Percentiles rank a stretch among this genome's conserved stretches.
These are phyloP conservation scores for Caenorhabditis angaria DNA, from an alignment of 2,888 invertebrate genomes.

Conservation along the genomic window DNA sequence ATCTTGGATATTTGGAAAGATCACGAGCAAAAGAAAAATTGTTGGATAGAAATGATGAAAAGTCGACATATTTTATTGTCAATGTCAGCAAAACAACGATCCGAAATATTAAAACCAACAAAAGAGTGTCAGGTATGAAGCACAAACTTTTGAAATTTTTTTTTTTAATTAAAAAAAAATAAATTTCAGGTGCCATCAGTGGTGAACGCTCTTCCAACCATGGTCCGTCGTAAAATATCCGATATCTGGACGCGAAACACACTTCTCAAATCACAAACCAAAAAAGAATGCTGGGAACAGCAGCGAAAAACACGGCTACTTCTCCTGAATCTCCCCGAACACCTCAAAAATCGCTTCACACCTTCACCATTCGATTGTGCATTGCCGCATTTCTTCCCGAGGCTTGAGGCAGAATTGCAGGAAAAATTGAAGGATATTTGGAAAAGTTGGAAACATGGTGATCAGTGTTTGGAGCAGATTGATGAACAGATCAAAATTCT, in stretches of 20 bases:
- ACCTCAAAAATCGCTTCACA: background rate
- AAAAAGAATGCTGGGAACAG: background rate
- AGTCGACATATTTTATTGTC: background rate
- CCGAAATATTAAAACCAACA: background rate
- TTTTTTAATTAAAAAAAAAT: background rate
- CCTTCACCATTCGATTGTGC: background rate
- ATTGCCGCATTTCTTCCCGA: background rate
- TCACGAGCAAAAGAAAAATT: background rate
- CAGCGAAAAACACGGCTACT: background rate
- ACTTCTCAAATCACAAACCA: background rate
- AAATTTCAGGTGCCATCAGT: background rate
- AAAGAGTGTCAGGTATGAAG: background rate
- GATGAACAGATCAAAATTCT: conserved; percentile 46
- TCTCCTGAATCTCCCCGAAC: background rate
- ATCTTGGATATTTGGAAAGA: background rate
- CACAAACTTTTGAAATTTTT: background rate
- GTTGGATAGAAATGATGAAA: background rate
- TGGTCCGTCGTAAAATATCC: background rate
- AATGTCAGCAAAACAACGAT: background rate
- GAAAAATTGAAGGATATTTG: background rate
- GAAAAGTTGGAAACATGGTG: background rate
- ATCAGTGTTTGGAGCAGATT: conserved; percentile 27
- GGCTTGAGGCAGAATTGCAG: background rate
- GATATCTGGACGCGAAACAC: background rate
- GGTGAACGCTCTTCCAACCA: background rate